Base-by-base conservation (phyloP, 1,140 invertebrate genomes). In the Diploscapter pachys region DNA sequence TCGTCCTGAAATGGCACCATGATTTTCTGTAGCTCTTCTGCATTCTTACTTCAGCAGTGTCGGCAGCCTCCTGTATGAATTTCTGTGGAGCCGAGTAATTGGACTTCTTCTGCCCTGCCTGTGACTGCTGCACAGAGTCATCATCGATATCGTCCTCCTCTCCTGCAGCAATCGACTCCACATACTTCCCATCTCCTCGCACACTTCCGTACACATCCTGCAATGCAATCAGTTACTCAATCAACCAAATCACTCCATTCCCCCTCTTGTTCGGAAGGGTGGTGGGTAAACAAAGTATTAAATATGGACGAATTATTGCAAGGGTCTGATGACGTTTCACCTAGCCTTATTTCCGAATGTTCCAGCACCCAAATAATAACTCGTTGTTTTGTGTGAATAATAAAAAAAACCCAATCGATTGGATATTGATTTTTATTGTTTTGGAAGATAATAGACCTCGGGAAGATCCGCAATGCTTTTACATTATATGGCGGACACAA, bases 1-100 rank as follows among this genome's bases (percentile, higher is more conserved):
- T 92, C 93, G 87, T 97, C 94, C 92, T 95, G 83, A 79, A 80
- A 84, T 75, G 59, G 72, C 69, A 54, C 69, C 57, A n/a, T 31
- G 31, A 31, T 31, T 31, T 31, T 31, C 31, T 31, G 31, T 31
- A 31, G 31, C 31, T 31, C 1, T 31, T 31, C 31, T 31, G 31
- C 31, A 56, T n/a, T 5, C 49, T 13, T 78, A 72, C 79, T 5
- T 81, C 78, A 5, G 52, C 62, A 48, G 78, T 67, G 2, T 74
- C 59, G 6, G 81, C 79, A 5, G 78, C 79, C 67, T 82, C 81
- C 5, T 82, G 73, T n/a, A 83, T 76, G 59, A 84, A 84, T n/a
- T 81, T 68, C 67, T 63, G 53, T 49, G 78, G 80, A 13, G 75
- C 55, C 13, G 71, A 51, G 53, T 76, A 79, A 11, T 62, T 71